Evolutionary conservation across 2,888 invertebrate species (phyloP), one percentile per base, ranked within the genome.

Genomic region (Spodoptera littoralis): DNA sequence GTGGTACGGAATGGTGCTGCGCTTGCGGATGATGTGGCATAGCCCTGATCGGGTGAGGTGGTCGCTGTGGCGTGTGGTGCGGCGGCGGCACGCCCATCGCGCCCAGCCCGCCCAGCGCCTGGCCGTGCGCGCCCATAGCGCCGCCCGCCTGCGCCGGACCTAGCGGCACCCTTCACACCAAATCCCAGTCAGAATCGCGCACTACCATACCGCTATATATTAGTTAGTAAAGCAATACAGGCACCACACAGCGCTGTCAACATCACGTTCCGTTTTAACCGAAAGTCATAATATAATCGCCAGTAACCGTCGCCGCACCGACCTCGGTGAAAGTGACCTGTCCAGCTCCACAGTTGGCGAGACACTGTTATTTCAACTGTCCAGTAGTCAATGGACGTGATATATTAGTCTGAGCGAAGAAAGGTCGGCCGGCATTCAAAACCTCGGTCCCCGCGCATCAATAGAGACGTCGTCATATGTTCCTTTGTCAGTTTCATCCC

Each of bases 381-480:
- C 81, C 77, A 55, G 69, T 74, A 71, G 81, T 90, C 85, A 90
- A 88, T 82, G 76, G 79, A 77, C 73, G 79, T 88, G 87, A 90
- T 91, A 89, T 91, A 92, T 90, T 88, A 85, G 90, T 86, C 84
- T 81, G 82, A 75, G 73, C 48, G 79, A 85, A 87, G 84, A 88
- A 79, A 89, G 87, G 78, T 74, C 77, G 70, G 71, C 74, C 78
- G 70, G 81, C 81, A 86, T 88, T 88, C 80, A 88, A 83, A 77
- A 79, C 70, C 61, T 70, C 76, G 72, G 82, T 84, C 85, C 74
- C 83, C 77, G 82, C 81, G 82, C 76, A 84, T 92, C 89, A 92
- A 93, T 92, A 88, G 84, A 90, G 86, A 86, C 84, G 84, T 88
- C 86, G 91, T 93, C 93, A 93, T 91, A 93, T 92, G 92, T 88